phyloP scores from a whole-genome alignment of 2,113 vertebrate species.

The Carassius auratus region DNA sequence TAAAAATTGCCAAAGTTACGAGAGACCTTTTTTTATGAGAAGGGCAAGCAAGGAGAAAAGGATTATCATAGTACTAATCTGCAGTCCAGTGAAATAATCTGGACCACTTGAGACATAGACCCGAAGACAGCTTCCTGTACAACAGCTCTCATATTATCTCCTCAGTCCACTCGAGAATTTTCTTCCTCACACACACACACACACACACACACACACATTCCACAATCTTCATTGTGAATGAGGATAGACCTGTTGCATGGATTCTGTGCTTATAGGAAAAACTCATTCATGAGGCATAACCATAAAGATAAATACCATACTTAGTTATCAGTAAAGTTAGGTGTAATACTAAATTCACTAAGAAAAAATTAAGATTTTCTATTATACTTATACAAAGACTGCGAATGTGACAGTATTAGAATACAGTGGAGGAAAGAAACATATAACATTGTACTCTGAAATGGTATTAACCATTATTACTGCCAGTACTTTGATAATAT shows the following conservation, averaged over 20 bases:
- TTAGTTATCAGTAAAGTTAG: too few species aligned
- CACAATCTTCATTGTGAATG: not conserved
- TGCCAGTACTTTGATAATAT: too few species aligned
- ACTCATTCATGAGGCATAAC: not conserved
- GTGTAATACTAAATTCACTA: too few species aligned
- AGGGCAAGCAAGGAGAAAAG: conserved; percentile 35
- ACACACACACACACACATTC: conserved; percentile 28
- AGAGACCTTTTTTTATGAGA: conserved; percentile 4
- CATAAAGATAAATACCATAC: not conserved
- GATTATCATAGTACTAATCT: conserved; percentile 46
- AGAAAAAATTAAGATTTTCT: too few species aligned
- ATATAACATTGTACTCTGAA: too few species aligned
- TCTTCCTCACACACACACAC: conserved; percentile 6
- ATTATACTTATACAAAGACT: too few species aligned
- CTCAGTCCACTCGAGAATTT: conserved; percentile 29
- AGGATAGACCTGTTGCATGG: not conserved
- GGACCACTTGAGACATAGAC: conserved; percentile 71
- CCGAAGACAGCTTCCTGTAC: conserved; percentile 60
- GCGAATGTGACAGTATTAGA: too few species aligned
- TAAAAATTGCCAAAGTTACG: not conserved
- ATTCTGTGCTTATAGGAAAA: not conserved
- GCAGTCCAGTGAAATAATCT: conserved; percentile 36
- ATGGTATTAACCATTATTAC: too few species aligned
- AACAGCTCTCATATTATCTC: conserved; percentile 40
- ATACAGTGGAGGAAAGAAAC: too few species aligned